Base-by-base conservation (phyloP, 2,113 vertebrate genomes). In the Myotis brandtii region DNA sequence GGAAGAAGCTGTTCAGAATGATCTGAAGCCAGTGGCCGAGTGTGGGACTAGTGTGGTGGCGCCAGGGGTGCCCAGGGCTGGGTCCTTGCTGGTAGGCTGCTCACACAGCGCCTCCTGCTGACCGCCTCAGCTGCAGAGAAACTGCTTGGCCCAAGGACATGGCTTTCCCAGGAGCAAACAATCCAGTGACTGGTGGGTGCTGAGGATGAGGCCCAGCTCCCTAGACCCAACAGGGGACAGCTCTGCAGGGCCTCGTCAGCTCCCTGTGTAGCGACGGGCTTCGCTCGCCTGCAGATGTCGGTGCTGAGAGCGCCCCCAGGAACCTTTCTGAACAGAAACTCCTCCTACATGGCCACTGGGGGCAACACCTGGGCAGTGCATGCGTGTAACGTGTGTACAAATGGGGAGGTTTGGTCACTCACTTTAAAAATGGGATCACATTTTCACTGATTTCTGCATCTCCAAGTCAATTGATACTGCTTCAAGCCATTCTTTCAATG, bases 161-260 rank as follows among this genome's bases (percentile, higher is more conserved):
- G 12, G 1, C 34, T 67, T 69, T 40, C 72, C 88, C 3, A 40
- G 79, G 14, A 85, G 12, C 46, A 20, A 1, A 27, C 0, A 0
- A 21, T 17, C 18, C 43, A 23, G 2, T 21, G 40, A 21, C 37
- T 34, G 14, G 30, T 18, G 34, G 69, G 30, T 82, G 59, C 9
- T 30, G 59, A 12, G 9, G 27, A 30, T 9, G 56, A 48, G 79
- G 6, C 79, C 32, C 37, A n/a, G 37, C 20, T n/a, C 20, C 9
- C 37, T 18, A 32, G 17, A 10, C 25, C 18, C 20, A 21, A 0
- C 8, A 0, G 7, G 59, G 32, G 17, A 37, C 50, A 69, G 0
- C 18, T 69, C 9, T 64, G 46, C 13, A 50, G 48, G 17, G 30
- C 48, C 56, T 10, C 10, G 13, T 25, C 48, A 11, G 40, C n/a